phyloP scores from a whole-genome alignment of 1,140 invertebrate species.

The Saccostrea cuccullata region DNA sequence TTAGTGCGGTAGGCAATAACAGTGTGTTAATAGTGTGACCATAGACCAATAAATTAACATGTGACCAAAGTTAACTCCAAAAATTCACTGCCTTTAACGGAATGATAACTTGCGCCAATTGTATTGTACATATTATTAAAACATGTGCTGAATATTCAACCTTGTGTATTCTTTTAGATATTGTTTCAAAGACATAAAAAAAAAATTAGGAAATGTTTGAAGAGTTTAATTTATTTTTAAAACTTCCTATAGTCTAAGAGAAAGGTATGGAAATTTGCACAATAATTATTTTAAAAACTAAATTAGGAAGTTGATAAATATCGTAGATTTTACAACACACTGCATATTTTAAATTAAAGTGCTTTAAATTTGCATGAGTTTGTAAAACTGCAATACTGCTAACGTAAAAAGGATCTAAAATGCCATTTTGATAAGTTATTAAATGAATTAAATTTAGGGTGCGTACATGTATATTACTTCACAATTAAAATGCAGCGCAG shows the following conservation, averaged over 20 bases:
- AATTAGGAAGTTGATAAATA: conserved; percentile 11
- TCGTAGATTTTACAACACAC: not conserved
- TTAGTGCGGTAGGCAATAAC: conserved; percentile 40
- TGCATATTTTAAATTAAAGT: not conserved
- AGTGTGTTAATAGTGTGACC: conserved; percentile 25
- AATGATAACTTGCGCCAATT: not conserved
- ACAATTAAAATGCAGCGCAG: too few relatives aligned
- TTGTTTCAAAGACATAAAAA: too few relatives aligned
- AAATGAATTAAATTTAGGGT: too few relatives aligned
- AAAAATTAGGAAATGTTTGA: too few relatives aligned
- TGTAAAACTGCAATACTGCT: not conserved
- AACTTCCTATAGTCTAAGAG: not conserved
- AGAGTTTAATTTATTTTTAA: not conserved
- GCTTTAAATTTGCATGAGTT: not conserved
- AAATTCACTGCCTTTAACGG: conserved; percentile 2
- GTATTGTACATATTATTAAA: not conserved
- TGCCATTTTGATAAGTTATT: not conserved
- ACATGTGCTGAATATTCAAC: not conserved
- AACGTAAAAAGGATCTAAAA: not conserved
- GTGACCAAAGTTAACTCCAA: conserved; percentile 21
- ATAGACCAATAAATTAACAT: conserved; percentile 27
- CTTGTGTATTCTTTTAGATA: not conserved
- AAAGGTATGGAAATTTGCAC: not conserved
- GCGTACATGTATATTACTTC: too few relatives aligned
- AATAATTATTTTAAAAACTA: not conserved